Base-by-base conservation (phyloP, 2,113 vertebrate genomes). In the Seriola rivoliana region DNA sequence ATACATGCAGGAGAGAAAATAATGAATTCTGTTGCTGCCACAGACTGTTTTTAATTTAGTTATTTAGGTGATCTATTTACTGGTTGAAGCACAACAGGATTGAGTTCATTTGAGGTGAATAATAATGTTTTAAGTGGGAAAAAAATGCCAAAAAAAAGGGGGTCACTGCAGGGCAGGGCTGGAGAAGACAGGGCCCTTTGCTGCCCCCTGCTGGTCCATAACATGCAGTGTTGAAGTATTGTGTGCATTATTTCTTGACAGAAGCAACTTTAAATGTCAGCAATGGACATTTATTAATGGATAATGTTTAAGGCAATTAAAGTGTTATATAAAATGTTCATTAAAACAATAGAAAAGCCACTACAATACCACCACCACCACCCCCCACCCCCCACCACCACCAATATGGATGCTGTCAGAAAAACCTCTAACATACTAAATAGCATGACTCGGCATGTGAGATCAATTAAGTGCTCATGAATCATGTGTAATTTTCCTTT, bases 131-230 rank as follows among this genome's bases (percentile, higher is more conserved):
- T 42, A 10, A 8, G 13, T 1, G 21, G 0, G 13, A 29, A 19
- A 25, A 71, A 42, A 1, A n/a, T 54, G 63, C 12, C 25, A 57
- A 69, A 62, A 42, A 42, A 42, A 38, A 38, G 8, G 8, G 38
- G 16, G 50, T 58, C 36, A 40, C 29, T 42, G 42, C 36, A 78
- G 25, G 48, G 57, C 6, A 32, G 44, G 11, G 10, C 29, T 38
- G 32, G 17, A 44, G 6, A 23, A 36, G n/a, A 57, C 60, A 5
- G 75, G 40, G 14, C 59, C 66, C 52, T 81, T 12, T 89, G 82
- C 75, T 71, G 73, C 81, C 71, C 78, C 69, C 82, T 89, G 62
- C 57, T 91, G 90, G 68, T 69, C 4, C 1, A 23, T 50, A 70
- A 38, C 23, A 9, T 11, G 42, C 66, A 71, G 1, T 67, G 13